Evolutionary conservation across 2,888 invertebrate species (phyloP).

Genomic region (Drosophila demipolita): DNA sequence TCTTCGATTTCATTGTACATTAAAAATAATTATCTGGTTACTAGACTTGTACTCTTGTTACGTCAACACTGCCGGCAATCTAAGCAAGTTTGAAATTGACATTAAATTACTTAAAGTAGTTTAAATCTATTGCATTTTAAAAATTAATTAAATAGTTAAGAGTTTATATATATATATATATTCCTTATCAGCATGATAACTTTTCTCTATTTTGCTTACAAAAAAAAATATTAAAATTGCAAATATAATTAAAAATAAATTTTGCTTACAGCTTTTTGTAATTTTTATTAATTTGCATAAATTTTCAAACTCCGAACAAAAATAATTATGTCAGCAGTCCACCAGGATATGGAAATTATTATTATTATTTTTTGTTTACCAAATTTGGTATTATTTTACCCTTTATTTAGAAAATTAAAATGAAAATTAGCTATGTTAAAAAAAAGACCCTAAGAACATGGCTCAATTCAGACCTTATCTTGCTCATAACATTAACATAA

Average conservation of each 20-base stretch:
- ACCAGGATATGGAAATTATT: no score
- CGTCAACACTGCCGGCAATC: not conserved
- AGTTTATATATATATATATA: no score
- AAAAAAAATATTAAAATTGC: not conserved
- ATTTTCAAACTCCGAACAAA: not conserved
- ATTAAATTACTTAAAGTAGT: not conserved
- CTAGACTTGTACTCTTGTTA: not conserved
- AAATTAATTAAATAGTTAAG: not conserved
- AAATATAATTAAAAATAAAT: not conserved
- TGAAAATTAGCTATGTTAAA: not conserved
- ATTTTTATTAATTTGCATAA: not conserved
- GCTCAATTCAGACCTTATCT: not conserved
- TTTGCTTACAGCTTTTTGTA: not conserved
- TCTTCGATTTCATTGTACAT: slow-evolving; percentile 2
- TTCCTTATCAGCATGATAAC: not conserved
- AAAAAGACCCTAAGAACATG: not conserved
- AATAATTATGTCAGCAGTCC: not conserved
- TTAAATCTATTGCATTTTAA: not conserved
- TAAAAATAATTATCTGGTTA: not conserved
- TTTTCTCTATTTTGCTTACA: no score
- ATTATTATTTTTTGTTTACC: not conserved
- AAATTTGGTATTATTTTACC: not conserved
- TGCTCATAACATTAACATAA: not conserved
- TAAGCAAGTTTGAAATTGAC: not conserved
- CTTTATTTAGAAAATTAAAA: not conserved